phyloP scores from a whole-genome alignment of 92 coral and sea anemone genomes.

The Porites divaricata region DNA sequence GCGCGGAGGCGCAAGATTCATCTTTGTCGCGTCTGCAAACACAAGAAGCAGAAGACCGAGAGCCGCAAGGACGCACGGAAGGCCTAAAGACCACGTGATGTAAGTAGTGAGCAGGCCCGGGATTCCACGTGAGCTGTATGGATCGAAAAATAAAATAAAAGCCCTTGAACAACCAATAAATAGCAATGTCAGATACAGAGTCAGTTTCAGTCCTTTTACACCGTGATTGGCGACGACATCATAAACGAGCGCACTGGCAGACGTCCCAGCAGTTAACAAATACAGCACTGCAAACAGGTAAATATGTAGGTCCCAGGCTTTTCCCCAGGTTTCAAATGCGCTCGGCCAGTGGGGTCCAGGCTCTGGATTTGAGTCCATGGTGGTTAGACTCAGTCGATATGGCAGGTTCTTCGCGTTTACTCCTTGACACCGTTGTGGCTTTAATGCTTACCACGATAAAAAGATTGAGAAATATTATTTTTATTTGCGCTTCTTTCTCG shows the following conservation, averaged over 20 bases:
- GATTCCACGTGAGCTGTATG: slow-evolving; percentile 39
- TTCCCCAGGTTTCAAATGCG: slow-evolving; percentile 40
- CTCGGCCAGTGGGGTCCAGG: slow-evolving; percentile 51
- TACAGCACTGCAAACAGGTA: slow-evolving; percentile 30
- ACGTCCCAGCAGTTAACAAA: not conserved
- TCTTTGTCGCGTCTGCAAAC: slow-evolving; percentile 29
- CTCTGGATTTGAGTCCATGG: slow-evolving; percentile 26
- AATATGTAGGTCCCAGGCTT: slow-evolving; percentile 48
- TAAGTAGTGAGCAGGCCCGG: slow-evolving; percentile 8
- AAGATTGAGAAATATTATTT: no score
- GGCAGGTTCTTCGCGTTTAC: not conserved
- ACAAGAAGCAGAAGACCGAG: slow-evolving; percentile 38
- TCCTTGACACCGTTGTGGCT: not conserved
- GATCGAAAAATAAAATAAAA: slow-evolving; percentile 36
- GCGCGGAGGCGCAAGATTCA: slow-evolving; percentile 36
- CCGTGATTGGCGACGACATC: slow-evolving; percentile 8
- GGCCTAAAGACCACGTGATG: slow-evolving; percentile 47
- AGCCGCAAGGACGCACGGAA: slow-evolving; percentile 47
- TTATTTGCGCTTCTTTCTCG: no score
- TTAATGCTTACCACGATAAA: no score
- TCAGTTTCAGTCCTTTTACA: slow-evolving; percentile 29
- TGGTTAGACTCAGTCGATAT: slow-evolving; percentile 11
- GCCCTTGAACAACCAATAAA: slow-evolving; percentile 37
- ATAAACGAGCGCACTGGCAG: slow-evolving; percentile 18
- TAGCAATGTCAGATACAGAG: slow-evolving; percentile 30